Evolutionary conservation across 2,888 invertebrate genomes (phyloP), one percentile per base, ranked within the genome.

Genomic region (Eulithis prunata): DNA sequence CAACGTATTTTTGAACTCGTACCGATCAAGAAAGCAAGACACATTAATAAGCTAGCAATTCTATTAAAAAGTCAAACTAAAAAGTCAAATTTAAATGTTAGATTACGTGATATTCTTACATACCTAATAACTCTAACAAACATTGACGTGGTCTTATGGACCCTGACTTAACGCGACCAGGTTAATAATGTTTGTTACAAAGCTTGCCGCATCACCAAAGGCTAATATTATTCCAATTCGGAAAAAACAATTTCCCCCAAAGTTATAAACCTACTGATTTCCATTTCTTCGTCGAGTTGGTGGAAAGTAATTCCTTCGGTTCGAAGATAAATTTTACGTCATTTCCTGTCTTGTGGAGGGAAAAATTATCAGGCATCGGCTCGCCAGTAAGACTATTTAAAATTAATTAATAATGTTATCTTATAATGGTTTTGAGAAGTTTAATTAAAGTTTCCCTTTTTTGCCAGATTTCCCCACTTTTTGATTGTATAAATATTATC

Each of bases 321-420:
- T 90, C 84, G 81, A 82, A 88, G 89, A 92, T 91, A 90, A 91
- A 90, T 88, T 91, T 89, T 86, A 87, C 84, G 86, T 90, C 87
- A 87, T 91, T 91, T 90, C 88, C 90, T 88, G 87, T 87, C 87
- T 86, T 78, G 84, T 77, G 79, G 80, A 85, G 85, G 83, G 83
- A 88, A 90, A 91, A 90, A 91, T 91, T 90, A 91, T 91, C 89
- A 88, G 86, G 78, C 86, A 88, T 91, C 87, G 88, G 84, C 85
- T 84, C 79, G 83, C 79, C 85, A 82, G 84, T 84, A 82, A 81
- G 83, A 85, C 85, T 85, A 87, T 91, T 91, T 90, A 87, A 91
- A 92, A 91, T 93, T 93, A 91, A 92, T 92, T 90, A 92, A 91
- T 91, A 91, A 90, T 92, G 90, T 91, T 92, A 92, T 93, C 92